Evolutionary conservation across 2,797 vertebrate species (phyloP), one percentile per base, ranked within the genome.

Genomic region (Labeo calbasu): DNA sequence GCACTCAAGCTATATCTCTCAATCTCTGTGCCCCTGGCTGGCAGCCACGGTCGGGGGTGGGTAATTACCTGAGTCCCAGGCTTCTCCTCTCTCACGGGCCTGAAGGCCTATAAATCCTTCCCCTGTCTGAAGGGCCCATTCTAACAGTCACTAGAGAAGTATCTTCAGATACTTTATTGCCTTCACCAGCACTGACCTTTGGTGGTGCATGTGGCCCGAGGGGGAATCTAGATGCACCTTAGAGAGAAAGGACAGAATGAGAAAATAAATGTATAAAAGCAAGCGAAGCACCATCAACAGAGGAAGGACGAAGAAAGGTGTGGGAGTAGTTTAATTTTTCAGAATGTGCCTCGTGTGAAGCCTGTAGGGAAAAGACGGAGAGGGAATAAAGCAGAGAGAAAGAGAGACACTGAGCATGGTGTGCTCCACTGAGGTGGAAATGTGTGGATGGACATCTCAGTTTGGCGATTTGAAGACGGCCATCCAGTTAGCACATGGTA

Each of bases 171-270:
- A 88, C 85, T 90, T 90, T 86, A 90, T 43, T 28, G 86, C 88
- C 87, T 88, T 87, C 86, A 57, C 87, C 90, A 89, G 90, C 86
- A 1, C 88, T 93, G 91, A 93, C 92, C 93, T 94, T 94, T 93
- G 89, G 89, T 90, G 89, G 88, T 89, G 86, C 89, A 87, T 91
- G 66, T 89, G 86, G 69, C 65, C 72, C 40, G 21, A 46, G 59
- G 57, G 73, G 81, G 69, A 28, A 14, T 59, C 6, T 32, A 73
- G 53, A 57, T 46, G 46, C 78, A 59, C 86, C 66, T 50, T 19
- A 50, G 83, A 73, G 79, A 82, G 59, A 78, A 59, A 51, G 48
- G 15, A 65, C 1, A 19, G 43, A 79, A 59, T 61, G 70, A 76
- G 51, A 77, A 77, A 78, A 78, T 69, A 70, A 69, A 46, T 40